phyloP scores from a whole-genome alignment of 2,113 vertebrate species.

The Sardina pilchardus region DNA sequence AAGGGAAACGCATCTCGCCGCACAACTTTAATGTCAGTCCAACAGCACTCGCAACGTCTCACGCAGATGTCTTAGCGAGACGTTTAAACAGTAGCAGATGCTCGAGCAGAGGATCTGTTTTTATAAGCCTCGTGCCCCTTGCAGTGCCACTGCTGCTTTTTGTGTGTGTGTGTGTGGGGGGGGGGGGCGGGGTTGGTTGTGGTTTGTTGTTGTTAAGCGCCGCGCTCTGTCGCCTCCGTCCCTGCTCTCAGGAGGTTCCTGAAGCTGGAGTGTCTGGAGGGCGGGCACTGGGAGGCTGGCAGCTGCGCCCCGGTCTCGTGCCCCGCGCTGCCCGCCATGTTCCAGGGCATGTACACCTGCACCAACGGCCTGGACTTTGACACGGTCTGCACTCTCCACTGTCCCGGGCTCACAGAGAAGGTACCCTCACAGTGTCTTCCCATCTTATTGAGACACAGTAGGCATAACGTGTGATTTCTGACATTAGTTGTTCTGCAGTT shows the following conservation, averaged over 20 bases:
- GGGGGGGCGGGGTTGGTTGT: too few relatives aligned
- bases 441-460: not conserved
- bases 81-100: not conserved
- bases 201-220: not conserved
- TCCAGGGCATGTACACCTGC: constrained; percentile 93
- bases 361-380: constrained; percentile 81
- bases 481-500: not conserved
- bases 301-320: constrained; percentile 83
- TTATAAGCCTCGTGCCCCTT: not conserved
- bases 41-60: not conserved
- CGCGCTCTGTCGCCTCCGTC: not conserved
- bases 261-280: constrained; percentile 86
- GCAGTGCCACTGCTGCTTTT: not conserved
- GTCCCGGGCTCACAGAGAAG: constrained; percentile 70
- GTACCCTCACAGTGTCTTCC: constrained; percentile 61
- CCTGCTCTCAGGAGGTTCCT: constrained; percentile 79
- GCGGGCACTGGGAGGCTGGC: constrained; percentile 82
- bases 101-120: not conserved
- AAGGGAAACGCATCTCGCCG: not conserved
- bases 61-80: not conserved
- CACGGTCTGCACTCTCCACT: constrained; percentile 82
- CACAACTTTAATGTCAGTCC: not conserved
- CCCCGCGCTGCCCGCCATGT: constrained; percentile 76
- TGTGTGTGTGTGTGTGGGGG: too few relatives aligned
- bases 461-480: not conserved